A percentile compares a stretch with the other conserved stretches of the same genome.
These are phyloP conservation scores for Orestias chungarensis DNA, from an alignment of 2,797 vertebrate species.

Conservation along the genomic window DNA sequence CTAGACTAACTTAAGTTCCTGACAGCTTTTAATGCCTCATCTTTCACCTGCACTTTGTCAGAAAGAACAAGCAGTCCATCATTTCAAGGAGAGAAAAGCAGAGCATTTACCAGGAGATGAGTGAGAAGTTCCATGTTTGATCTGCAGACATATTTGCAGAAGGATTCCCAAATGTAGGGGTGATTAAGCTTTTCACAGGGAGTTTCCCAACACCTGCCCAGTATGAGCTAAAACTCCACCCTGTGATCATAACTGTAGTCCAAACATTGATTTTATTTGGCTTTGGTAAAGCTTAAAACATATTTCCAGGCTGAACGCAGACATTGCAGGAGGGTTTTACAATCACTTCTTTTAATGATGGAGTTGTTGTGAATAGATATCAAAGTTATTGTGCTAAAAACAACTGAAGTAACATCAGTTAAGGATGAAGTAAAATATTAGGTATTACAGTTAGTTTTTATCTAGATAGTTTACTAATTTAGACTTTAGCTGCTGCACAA, in stretches of 20 bases:
- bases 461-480: neutral
- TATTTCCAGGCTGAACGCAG: neutral
- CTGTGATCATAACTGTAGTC: constrained; percentile 21
- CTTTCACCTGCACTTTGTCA: constrained; percentile 65
- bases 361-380: neutral
- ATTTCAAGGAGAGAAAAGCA: constrained; percentile 57
- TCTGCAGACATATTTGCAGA: constrained; percentile 70
- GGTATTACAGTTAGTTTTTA: neutral
- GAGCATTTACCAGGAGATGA: constrained; percentile 70
- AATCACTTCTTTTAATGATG: neutral
- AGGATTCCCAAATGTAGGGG: constrained; percentile 61
- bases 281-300: constrained; percentile 3
- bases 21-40: constrained; percentile 65
- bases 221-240: constrained; percentile 39
- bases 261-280: constrained; percentile 21
- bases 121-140: constrained; percentile 72
- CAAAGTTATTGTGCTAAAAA: neutral
- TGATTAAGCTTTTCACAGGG: constrained; percentile 57
- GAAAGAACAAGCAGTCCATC: constrained; percentile 69
- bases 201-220: constrained; percentile 68
- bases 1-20: constrained; percentile 56
- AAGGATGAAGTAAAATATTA: neutral
- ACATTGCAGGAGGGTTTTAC: neutral
- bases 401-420: neutral
- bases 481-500: neutral